These are phyloP conservation scores for Aporophyla nigra DNA, from an alignment of 2,888 invertebrate species.

Conservation along the genomic window DNA sequence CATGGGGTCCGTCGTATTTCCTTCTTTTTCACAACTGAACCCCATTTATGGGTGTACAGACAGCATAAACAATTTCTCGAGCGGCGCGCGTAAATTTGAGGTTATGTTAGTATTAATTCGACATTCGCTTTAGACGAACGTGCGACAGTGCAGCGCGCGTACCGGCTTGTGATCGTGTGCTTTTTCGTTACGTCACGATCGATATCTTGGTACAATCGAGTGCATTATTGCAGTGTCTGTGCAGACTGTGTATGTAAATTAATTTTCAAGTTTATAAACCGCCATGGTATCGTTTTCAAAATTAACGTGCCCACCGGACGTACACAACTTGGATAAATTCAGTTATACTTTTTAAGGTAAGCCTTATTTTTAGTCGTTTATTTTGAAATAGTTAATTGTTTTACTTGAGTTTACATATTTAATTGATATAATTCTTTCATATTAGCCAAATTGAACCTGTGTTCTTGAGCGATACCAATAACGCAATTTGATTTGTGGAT, in stretches of 20 bases:
- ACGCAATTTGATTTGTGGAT: conserved; percentile 42
- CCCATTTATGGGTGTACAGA: conserved; percentile 85
- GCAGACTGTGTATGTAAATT: conserved; percentile 71
- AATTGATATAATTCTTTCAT: conserved; percentile 9
- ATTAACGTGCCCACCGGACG: conserved; percentile 73
- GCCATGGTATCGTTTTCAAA: conserved; percentile 75
- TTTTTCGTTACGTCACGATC: conserved; percentile 81
- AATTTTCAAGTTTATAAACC: conserved; percentile 66
- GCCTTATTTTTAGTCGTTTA: conserved; percentile 29
- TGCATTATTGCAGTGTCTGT: conserved; percentile 79
- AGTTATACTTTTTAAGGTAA: conserved; percentile 67
- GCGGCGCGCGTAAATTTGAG: conserved; percentile 88
- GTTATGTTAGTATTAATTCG: conserved; percentile 90
- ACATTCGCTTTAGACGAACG: conserved; percentile 84
- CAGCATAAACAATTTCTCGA: conserved; percentile 88
- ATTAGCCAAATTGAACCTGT: conserved; percentile 10
- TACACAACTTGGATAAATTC: conserved; percentile 74
- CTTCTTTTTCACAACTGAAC: conserved; percentile 81
- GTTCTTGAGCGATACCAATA: conserved; percentile 3
- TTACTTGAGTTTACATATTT: not conserved
- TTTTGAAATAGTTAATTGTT: not conserved
- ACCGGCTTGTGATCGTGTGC: conserved; percentile 74
- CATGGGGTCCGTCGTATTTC: conserved; percentile 71
- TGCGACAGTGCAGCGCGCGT: conserved; percentile 67
- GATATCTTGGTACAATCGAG: conserved; percentile 81